Conservation (phyloP, 1,140 invertebrate species). For the Brachionus plicatilis region DNA sequence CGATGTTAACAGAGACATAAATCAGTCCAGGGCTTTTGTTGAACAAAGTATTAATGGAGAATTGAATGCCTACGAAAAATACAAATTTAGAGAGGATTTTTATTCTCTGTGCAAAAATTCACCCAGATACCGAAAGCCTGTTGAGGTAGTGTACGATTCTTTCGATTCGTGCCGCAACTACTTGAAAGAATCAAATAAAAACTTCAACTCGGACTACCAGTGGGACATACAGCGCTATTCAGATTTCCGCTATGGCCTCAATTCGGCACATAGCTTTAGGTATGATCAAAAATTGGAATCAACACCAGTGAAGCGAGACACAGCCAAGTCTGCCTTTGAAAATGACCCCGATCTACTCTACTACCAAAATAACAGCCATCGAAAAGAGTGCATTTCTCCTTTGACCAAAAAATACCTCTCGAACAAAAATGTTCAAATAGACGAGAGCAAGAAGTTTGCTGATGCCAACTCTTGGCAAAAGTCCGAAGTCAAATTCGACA, state of each 20-base stretch:
- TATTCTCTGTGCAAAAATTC: background rate
- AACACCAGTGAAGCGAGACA: background rate
- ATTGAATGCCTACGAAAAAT: background rate
- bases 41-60: background rate
- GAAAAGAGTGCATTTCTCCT: background rate
- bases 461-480: background rate
- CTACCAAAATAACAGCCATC: background rate
- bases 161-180: background rate
- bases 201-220: background rate
- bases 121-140: background rate
- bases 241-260: background rate
- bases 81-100: constrained; percentile 11
- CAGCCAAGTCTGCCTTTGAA: constrained; percentile 3
- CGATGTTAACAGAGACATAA: background rate
- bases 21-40: background rate
- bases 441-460: background rate
- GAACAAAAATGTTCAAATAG: background rate
- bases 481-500: background rate
- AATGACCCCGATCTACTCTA: background rate
- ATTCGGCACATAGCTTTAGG: background rate
- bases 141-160: background rate
- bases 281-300: background rate
- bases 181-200: background rate
- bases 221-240: background rate
- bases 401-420: constrained; percentile 8